Evolutionary conservation across 2,113 vertebrate species (phyloP).

Genomic region (Pseudorectes ferrugineus): DNA sequence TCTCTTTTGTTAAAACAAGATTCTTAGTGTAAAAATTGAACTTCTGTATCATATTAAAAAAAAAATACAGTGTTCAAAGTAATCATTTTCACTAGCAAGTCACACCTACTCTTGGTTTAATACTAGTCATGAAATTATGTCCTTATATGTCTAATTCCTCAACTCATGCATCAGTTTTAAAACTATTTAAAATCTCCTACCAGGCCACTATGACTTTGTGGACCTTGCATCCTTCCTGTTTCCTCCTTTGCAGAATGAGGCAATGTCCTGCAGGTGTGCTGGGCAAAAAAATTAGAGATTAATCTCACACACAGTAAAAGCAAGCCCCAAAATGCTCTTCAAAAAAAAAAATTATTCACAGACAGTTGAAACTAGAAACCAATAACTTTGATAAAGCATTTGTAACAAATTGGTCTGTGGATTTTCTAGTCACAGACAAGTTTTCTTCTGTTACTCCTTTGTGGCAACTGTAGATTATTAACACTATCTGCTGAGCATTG

Average conservation of each 20-base stretch:
- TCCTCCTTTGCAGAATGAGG: neutral
- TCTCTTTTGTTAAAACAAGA: neutral
- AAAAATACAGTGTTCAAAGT: neutral
- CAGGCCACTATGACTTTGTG: neutral
- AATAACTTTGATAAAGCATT: neutral
- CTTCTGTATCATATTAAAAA: neutral
- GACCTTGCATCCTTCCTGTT: neutral
- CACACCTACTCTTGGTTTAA: neutral
- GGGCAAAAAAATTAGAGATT: neutral
- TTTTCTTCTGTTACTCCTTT: neutral
- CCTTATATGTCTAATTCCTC: neutral
- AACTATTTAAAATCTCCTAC: neutral
- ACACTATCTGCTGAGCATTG: slow-evolving; percentile 27
- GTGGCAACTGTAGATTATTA: slow-evolving; percentile 52
- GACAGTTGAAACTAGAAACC: neutral
- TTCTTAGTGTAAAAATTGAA: neutral
- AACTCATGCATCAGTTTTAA: neutral
- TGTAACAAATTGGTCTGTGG: neutral
- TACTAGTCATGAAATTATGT: rapidly evolving
- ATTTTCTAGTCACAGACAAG: neutral
- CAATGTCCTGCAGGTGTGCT: neutral
- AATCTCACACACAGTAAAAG: neutral
- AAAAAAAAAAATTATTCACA: neutral
- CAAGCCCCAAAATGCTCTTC: neutral
- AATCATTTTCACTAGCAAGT: neutral